Base-by-base conservation (phyloP, 2,113 vertebrate genomes). In the Myrmophylax atrothorax region DNA sequence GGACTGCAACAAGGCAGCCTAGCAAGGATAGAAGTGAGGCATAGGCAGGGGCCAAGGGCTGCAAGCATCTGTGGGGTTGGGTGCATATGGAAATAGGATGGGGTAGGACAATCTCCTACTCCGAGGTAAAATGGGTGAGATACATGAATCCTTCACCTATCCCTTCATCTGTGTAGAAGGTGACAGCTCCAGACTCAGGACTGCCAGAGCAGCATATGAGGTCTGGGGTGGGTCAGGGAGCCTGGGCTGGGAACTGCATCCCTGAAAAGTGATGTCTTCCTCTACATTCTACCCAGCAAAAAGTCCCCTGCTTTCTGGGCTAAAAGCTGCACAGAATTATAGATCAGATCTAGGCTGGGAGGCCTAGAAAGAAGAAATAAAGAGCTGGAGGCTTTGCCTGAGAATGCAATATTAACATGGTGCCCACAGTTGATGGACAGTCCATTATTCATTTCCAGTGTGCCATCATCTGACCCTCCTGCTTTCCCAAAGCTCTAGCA, bases 121-220 rank as follows among this genome's bases (percentile, higher is more conserved):
- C 55, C 0, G 5, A 72, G 28, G 31, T 31, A 59, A n/a, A 49
- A 11, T 0, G 5, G 35, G 28, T 64, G 33, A 66, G 53, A 50
- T 7, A 37, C 0, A 0, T 62, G 35, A 33, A 72, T 44, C 17
- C 7, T 9, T 12, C 49, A 46, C 7, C 10, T 17, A 28, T 15
- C 22, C 23, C 14, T 3, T 2, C 0, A 42, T 42, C 40, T 42
- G 19, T 17, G 14, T 14, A 37, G 31, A 88, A 20, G 22, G 9
- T 40, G 33, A 40, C 1, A 12, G 52, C 18, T 63, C 2, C 2
- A 47, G 35, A 20, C 5, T 18, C 7, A 1, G 10, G 15, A 8
- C 35, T 18, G 4, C 31, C 18, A 49, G 40, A 52, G 15, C 42
- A 62, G 24, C 3, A 1, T 7, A 28, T 0, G 4, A 23, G 22